Conservation (phyloP, 2,888 invertebrate genomes). For the Plebejus anna region DNA sequence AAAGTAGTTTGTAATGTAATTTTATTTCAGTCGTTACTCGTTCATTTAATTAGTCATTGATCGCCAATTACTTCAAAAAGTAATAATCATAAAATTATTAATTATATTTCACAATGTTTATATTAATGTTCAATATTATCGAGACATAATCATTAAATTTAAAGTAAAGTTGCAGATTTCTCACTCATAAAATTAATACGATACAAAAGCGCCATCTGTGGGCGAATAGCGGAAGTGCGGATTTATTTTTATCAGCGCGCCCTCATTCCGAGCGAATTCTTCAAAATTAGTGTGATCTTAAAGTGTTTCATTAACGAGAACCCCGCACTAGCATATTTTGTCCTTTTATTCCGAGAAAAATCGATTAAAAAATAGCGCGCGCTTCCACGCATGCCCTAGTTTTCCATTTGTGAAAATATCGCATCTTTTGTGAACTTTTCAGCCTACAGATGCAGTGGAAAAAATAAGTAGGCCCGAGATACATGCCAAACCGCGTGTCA, state of each 20-base stretch:
- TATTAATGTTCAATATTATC: background rate
- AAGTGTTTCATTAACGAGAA: constrained; percentile 40
- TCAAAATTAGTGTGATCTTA: constrained; percentile 46
- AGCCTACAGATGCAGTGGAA: constrained; percentile 51
- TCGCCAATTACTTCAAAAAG: background rate
- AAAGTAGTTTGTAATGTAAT: background rate
- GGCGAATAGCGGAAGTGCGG: constrained; percentile 56
- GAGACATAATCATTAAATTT: background rate
- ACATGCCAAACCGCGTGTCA: constrained; percentile 74
- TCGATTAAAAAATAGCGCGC: constrained; percentile 49
- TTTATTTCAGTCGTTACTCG: background rate
- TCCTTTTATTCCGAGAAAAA: constrained; percentile 57
- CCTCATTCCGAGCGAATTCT: constrained; percentile 61
- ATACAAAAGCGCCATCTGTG: constrained; percentile 60
- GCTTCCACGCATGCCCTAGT: constrained; percentile 62
- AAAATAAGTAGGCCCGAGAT: constrained; percentile 63
- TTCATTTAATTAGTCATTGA: background rate
- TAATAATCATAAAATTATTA: background rate
- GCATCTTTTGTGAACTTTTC: constrained; percentile 62
- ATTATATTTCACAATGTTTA: background rate
- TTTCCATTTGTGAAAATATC: constrained; percentile 62
- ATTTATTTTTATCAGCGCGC: constrained; percentile 50
- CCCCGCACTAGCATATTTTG: constrained; percentile 42
- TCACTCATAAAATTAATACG: constrained; percentile 26
- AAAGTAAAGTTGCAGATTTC: background rate